These are phyloP conservation scores for Nasonia longicornis DNA, from an alignment of 1,140 invertebrate genomes.

Conservation along the genomic window DNA sequence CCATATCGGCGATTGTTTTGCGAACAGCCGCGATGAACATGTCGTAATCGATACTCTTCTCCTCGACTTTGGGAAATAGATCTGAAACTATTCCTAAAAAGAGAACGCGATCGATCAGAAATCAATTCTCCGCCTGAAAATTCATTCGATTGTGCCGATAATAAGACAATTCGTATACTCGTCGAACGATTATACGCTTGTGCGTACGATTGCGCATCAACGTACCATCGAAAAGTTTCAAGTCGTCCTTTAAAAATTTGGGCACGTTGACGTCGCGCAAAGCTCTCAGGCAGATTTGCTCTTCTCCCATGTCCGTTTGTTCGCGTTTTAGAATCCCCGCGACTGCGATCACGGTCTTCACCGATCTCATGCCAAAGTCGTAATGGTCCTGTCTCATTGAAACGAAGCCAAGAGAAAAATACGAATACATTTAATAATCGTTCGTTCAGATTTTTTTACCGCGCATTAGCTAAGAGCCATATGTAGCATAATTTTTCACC, in stretches of 20 bases:
- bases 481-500: no score
- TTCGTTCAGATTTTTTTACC: no score
- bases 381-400: constrained; percentile 67
- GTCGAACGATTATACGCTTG: no score
- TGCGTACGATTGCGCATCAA: not conserved
- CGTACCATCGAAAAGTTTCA: constrained; percentile 76
- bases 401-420: not conserved
- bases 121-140: not conserved
- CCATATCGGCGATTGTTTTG: constrained; percentile 58
- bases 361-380: constrained; percentile 72
- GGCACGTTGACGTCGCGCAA: constrained; percentile 81
- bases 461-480: no score
- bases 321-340: constrained; percentile 79
- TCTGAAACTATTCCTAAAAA: constrained; percentile 78
- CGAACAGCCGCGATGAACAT: constrained; percentile 66
- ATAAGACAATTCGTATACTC: no score
- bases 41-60: constrained; percentile 74
- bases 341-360: constrained; percentile 77
- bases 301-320: constrained; percentile 73
- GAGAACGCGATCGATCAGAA: not conserved
- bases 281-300: constrained; percentile 72
- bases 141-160: not conserved
- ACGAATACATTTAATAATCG: not conserved
- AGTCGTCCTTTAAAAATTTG: constrained; percentile 79
- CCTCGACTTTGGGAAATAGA: constrained; percentile 76